Conservation (phyloP, 2,113 vertebrate species). For the Labrus mixtus region DNA sequence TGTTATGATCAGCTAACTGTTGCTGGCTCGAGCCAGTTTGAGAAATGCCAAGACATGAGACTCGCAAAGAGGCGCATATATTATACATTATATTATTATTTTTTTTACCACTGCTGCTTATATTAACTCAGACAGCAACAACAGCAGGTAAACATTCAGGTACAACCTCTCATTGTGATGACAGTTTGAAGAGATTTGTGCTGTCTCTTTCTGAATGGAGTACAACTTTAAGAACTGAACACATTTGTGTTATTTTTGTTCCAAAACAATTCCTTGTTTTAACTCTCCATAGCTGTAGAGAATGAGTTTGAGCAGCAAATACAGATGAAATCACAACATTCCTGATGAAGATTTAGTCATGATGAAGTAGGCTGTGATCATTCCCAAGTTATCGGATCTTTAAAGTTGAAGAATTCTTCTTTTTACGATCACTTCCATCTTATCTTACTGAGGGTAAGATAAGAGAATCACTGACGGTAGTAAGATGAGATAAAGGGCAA, state of each 20-base stretch:
- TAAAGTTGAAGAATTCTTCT: background rate
- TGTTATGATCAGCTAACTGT: background rate
- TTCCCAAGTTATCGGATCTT: background rate
- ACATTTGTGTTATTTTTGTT: background rate
- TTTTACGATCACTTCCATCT: background rate
- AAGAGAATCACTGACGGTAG: background rate
- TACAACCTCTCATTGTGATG: background rate
- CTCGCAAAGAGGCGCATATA: background rate
- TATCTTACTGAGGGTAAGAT: background rate
- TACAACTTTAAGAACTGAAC: background rate
- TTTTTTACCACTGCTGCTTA: background rate
- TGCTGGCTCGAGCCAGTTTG: background rate
- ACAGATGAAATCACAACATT: constrained; percentile 5
- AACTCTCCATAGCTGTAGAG: constrained; percentile 8
- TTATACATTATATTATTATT: too few species aligned
- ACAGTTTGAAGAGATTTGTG: background rate
- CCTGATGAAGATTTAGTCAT: background rate
- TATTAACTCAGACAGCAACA: too few species aligned
- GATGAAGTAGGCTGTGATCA: background rate
- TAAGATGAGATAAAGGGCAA: background rate
- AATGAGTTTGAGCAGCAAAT: background rate
- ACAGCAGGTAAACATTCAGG: background rate
- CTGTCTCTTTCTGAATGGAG: background rate
- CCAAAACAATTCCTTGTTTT: constrained; percentile 5
- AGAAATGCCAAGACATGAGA: background rate